These are phyloP conservation scores for Cristatella mucedo DNA, from an alignment of 2,888 invertebrate genomes.

Conservation along the genomic window DNA sequence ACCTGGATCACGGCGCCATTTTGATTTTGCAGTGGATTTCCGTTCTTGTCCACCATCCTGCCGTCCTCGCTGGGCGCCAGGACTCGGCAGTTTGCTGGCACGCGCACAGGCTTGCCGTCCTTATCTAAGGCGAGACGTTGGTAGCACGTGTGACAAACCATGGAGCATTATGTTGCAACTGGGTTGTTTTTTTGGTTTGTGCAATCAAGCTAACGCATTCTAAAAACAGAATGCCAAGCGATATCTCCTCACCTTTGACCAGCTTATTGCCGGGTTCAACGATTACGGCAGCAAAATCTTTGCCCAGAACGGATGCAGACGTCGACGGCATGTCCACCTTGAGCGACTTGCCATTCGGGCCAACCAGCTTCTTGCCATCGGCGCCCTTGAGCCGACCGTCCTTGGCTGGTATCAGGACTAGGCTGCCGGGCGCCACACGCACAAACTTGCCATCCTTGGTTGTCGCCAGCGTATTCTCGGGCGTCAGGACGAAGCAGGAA, in stretches of 20 bases:
- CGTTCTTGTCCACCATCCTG: not conserved
- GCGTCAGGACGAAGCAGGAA: not conserved
- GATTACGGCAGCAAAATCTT: slow-evolving; percentile 5
- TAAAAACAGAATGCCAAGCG: too few relatives aligned
- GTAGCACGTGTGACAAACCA: not conserved
- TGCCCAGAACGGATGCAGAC: too few relatives aligned
- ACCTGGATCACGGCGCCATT: slow-evolving; percentile 2
- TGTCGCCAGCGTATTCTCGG: too few relatives aligned
- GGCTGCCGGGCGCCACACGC: not conserved
- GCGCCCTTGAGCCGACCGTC: slow-evolving; percentile 4
- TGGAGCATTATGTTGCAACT: not conserved
- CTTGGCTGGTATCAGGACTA: not conserved
- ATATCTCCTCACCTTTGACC: not conserved
- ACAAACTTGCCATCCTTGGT: slow-evolving; percentile 7
- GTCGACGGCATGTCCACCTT: too few relatives aligned
- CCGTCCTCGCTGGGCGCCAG: not conserved
- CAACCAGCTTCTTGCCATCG: slow-evolving; percentile 6
- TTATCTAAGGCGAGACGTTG: slow-evolving; percentile 2
- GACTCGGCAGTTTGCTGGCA: slow-evolving; percentile 1
- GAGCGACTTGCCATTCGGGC: slow-evolving; percentile 2
- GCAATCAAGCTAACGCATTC: too few relatives aligned
- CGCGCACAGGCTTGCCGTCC: slow-evolving; percentile 3
- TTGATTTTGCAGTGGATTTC: slow-evolving; percentile 1
- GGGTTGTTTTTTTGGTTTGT: too few relatives aligned
- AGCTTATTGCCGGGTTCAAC: slow-evolving; percentile 7